phyloP scores from a whole-genome alignment of 2,888 invertebrate genomes.

The Theodoxus fluviatilis region DNA sequence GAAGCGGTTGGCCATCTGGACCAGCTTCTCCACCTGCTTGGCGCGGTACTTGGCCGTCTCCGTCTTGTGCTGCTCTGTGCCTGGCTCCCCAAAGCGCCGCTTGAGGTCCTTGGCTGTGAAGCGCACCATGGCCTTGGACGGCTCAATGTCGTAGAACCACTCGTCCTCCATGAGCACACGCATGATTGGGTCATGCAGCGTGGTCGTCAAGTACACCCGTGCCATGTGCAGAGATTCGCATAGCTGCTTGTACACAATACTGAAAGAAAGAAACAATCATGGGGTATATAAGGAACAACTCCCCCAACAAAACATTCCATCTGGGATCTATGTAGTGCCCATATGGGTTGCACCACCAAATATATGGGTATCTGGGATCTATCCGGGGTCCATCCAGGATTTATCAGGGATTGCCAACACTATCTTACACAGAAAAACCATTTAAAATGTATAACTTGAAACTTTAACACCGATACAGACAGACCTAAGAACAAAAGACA shows the following conservation, averaged over 20 bases:
- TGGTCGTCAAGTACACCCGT: constrained; percentile 89
- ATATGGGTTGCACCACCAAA: too few species aligned
- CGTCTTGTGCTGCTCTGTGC: constrained; percentile 76
- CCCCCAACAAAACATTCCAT: too few species aligned
- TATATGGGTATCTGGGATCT: too few species aligned
- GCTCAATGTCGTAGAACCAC: constrained; percentile 89
- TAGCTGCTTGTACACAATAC: constrained; percentile 83
- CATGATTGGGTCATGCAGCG: constrained; percentile 90
- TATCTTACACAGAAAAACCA: too few species aligned
- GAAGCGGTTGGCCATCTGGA: constrained; percentile 81
- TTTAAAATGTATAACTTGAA: too few species aligned
- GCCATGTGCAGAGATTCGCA: constrained; percentile 90
- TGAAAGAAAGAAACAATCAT: too few species aligned
- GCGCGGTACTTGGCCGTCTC: constrained; percentile 81
- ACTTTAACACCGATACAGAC: too few species aligned
- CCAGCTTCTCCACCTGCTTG: constrained; percentile 77
- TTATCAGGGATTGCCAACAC: too few species aligned
- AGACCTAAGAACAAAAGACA: too few species aligned
- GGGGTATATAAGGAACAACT: too few species aligned
- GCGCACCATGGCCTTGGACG: constrained; percentile 78
- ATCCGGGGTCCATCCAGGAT: too few species aligned
- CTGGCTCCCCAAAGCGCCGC: constrained; percentile 79
- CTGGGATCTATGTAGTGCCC: too few species aligned
- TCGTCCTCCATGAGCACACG: constrained; percentile 88
- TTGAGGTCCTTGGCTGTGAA: constrained; percentile 72